Base-by-base conservation (phyloP, 2,797 vertebrate species). In the Pagetopsis macropterus region DNA sequence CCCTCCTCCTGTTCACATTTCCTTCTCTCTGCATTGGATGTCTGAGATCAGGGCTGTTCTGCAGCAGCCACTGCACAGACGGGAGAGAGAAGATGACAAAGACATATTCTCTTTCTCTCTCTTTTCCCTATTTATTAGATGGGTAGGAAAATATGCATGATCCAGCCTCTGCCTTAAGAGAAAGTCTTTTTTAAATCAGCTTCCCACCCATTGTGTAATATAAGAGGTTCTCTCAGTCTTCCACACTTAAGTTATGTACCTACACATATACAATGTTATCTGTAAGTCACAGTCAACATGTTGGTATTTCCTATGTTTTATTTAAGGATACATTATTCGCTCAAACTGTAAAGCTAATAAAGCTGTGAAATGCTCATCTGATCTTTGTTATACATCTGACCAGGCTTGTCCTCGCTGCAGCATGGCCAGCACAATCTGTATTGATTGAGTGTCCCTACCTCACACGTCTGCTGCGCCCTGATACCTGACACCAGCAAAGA, bases 381-480 rank as follows among this genome's bases (percentile, higher is more conserved):
- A 52, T 70, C 59, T 77, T 61, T 70, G 59, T 77, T 79, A 50
- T 37, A 50, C 27, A 12, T 80, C 62, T 78, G 70, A 58, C 21
- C 2, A 46, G 21, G 70, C 57, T 52, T 76, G 65, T 87, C 68
- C 58, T 57, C 9, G 12, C 70, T 68, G 65, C 65, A 3, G 57
- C 72, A 68, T 49, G 57, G 61, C 60, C 65, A 72, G 76, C 71
- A 78, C 69, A 69, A 16, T 64, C 58, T 60, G 58, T 84, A 91
- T 92, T 56, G 90, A 91, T 89, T 2, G 58, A 89, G 69, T 86
- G 83, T 82, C 79, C 79, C 78, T 49, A 64, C 62, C 82, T 82
- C 82, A 78, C 76, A 81, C 57, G 13, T 82, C 82, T 66, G 40
- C 84, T 72, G 81, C 70, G 78, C 49, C 65, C 59, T 79, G 87